Evolutionary conservation across 2,888 invertebrate species (phyloP).

Genomic region (Harpalus rufipes): DNA sequence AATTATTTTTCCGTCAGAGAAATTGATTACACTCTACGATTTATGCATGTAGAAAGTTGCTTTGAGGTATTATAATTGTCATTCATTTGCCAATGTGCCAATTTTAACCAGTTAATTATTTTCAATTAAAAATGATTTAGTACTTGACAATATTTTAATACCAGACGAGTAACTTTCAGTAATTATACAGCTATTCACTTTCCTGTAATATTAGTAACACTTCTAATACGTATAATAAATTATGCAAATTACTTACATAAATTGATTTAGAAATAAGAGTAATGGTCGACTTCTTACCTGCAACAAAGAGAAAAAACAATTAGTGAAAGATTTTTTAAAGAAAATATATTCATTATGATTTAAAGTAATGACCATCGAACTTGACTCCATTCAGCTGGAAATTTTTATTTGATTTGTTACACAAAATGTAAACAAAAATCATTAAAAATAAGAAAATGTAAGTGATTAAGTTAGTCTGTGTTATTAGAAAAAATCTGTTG

Average conservation of each 20-base stretch:
- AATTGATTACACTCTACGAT: neutral
- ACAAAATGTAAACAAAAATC: too few species aligned
- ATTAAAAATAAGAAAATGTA: too few species aligned
- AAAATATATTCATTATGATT: too few species aligned
- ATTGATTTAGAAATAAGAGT: neutral
- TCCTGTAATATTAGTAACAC: conserved; percentile 2
- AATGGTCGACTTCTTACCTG: conserved; percentile 17
- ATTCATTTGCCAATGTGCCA: conserved; percentile 9
- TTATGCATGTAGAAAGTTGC: conserved; percentile 33
- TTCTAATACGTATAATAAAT: neutral
- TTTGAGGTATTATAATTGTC: conserved; percentile 17
- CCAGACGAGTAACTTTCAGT: neutral
- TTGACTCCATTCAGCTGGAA: too few species aligned
- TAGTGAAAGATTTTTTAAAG: too few species aligned
- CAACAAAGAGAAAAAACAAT: neutral
- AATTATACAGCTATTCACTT: conserved; percentile 12
- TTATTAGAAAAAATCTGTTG: too few species aligned
- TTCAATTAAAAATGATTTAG: conserved; percentile 33
- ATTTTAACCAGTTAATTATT: conserved; percentile 16
- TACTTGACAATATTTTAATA: neutral
- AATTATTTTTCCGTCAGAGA: conserved; percentile 4
- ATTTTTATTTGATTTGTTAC: too few species aligned
- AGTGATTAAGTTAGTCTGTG: too few species aligned
- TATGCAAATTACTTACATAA: conserved; percentile 10
- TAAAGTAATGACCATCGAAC: too few species aligned